Evolutionary conservation across 2,797 vertebrate species (phyloP), one percentile per base, ranked within the genome.

Genomic region (Poeciliopsis gracilis): DNA sequence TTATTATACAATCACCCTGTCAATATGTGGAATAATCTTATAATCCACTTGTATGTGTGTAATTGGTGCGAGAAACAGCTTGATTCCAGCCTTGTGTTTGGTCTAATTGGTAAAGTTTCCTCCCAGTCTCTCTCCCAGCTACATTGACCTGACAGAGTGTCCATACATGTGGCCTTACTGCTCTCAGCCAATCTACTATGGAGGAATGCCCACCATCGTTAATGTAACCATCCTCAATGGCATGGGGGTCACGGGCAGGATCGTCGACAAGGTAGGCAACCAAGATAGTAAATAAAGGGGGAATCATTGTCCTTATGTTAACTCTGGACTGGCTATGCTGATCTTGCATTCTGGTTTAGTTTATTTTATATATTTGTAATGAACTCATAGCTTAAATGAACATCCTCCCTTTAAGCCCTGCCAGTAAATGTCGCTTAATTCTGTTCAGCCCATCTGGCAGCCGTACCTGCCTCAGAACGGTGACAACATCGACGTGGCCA

Each of bases 151-250:
- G 87, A 99, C 98, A 0, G 98, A 99, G 93, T 97, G 96, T 90
- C 98, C 98, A 0, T 99, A 99, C 94, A 99, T 99, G 98, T 99
- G 98, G 98, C 98, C 98, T 20, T 99, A 99, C 93, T 99, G 98
- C 94, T 99, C 98, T 63, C 98, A 99, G 93, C 98, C 98, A 78
- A 98, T 99, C 91, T 99, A 99, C 94, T 99, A 99, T 0, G 98
- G 98, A 84, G 98, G 98, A 59, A 99, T 99, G 98, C 98, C 98
- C 70, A 98, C 98, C 23, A 97, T 99, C 45, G 97, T 99, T 83
- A 99, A 99, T 55, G 96, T 99, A 77, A 99, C 98, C 36, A 98
- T 99, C 81, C 97, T 99, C 28, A 99, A 99, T 9, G 98, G 98
- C 63, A 99, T 99, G 98, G 98, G 97, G 3, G 98, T 99, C 93